A percentile compares a stretch with the other conserved stretches of the same genome.
Conservation (phyloP, 2,113 vertebrate genomes). For the Regulus satrapa region DNA sequence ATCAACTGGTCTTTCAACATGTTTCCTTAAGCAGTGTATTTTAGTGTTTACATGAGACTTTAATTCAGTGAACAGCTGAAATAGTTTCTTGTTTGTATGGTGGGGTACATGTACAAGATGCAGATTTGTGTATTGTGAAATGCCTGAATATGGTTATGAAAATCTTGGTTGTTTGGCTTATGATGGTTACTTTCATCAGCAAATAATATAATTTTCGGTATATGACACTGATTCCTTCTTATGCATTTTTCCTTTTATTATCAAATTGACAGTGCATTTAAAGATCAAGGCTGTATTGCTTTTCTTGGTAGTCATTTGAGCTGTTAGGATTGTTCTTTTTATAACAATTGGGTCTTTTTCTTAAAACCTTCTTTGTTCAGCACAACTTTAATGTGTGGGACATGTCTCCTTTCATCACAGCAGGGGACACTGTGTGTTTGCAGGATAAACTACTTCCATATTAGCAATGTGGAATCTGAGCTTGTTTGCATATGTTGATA, state of each 20-base stretch:
- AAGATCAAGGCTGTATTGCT: background rate
- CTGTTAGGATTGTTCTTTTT: background rate
- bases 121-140: background rate
- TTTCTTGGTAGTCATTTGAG: background rate
- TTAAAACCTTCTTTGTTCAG: constrained; percentile 26
- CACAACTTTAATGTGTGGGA: background rate
- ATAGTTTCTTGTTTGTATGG: background rate
- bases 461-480: constrained; percentile 20
- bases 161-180: background rate
- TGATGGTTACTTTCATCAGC: background rate
- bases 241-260: background rate
- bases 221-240: background rate
- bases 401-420: constrained; percentile 46
- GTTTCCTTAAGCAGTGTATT: background rate
- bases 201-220: background rate
- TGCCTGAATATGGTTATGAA: background rate
- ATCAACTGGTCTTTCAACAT: background rate
- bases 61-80: background rate
- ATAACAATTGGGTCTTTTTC: background rate
- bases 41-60: background rate
- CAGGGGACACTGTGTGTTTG: constrained; percentile 45
- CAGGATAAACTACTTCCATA: constrained; percentile 6
- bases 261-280: background rate
- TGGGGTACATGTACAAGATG: background rate
- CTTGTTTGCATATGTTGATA: constrained; percentile 4